These are phyloP conservation scores for Argynnis bischoffii DNA, from an alignment of 2,888 invertebrate genomes.

Conservation along the genomic window DNA sequence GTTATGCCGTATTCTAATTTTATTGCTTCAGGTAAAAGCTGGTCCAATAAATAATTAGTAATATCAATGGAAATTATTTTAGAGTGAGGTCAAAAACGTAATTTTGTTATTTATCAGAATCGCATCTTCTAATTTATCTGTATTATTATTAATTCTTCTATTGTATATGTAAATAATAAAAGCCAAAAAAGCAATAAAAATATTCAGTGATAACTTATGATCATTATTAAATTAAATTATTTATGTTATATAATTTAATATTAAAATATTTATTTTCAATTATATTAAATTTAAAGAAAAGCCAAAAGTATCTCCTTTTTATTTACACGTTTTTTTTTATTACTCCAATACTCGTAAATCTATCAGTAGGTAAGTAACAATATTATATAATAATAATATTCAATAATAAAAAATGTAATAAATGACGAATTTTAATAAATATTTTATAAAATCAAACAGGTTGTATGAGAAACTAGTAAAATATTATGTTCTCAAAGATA, in stretches of 20 bases:
- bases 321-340: no score
- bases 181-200: no score
- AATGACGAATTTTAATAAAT: not conserved
- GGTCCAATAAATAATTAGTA: slow-evolving; percentile 2
- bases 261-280: no score
- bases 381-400: no score
- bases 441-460: not conserved
- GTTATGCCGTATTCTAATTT: no score
- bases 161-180: not conserved
- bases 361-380: no score
- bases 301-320: no score
- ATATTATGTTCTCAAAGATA: slow-evolving; percentile 3
- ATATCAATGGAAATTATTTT: slow-evolving; percentile 11
- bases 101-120: slow-evolving; percentile 15
- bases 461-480: slow-evolving; percentile 2
- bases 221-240: no score
- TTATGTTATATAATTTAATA: no score
- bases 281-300: no score
- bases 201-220: no score
- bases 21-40: slow-evolving; percentile 1
- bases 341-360: no score
- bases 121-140: slow-evolving; percentile 14
- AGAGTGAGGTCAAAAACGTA: slow-evolving; percentile 22
- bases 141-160: not conserved
- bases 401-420: not conserved